These are phyloP conservation scores for Paradoxurus hermaphroditus DNA, from an alignment of 2,113 vertebrate genomes.

Conservation along the genomic window DNA sequence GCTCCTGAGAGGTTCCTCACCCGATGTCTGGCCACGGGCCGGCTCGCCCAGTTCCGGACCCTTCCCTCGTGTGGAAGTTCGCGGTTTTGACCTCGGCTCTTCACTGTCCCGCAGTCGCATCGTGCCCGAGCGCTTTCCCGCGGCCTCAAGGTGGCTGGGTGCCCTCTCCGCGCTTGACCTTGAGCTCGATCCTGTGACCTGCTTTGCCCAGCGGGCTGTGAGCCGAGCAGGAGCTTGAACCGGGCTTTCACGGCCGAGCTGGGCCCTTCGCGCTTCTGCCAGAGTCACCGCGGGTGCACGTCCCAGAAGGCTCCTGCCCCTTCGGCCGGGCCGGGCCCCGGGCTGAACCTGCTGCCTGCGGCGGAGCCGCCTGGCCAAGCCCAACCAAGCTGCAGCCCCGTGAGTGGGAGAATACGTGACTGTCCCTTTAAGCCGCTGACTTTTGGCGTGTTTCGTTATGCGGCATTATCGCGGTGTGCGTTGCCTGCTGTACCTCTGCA, in stretches of 20 bases:
- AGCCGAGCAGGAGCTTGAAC: background rate
- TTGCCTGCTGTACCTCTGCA: background rate
- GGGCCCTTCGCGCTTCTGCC: too few species aligned
- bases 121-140: rapidly evolving
- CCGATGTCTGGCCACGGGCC: background rate
- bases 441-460: background rate
- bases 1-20: background rate
- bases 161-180: background rate
- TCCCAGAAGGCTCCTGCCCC: background rate
- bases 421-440: background rate
- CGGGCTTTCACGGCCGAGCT: background rate
- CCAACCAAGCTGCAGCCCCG: background rate
- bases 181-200: background rate
- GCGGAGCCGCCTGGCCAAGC: background rate
- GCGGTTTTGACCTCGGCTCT: background rate
- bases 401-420: rapidly evolving
- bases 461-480: rapidly evolving
- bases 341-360: background rate
- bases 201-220: background rate
- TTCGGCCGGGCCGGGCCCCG: background rate
- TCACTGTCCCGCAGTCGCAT: rapidly evolving
- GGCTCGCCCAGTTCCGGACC: background rate
- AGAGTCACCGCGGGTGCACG: rapidly evolving
- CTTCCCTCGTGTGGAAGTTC: too few species aligned
- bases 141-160: background rate